Evolutionary conservation across 2,797 vertebrate genomes (phyloP), one percentile per base, ranked within the genome.

Genomic region (Lithobates pipiens): DNA sequence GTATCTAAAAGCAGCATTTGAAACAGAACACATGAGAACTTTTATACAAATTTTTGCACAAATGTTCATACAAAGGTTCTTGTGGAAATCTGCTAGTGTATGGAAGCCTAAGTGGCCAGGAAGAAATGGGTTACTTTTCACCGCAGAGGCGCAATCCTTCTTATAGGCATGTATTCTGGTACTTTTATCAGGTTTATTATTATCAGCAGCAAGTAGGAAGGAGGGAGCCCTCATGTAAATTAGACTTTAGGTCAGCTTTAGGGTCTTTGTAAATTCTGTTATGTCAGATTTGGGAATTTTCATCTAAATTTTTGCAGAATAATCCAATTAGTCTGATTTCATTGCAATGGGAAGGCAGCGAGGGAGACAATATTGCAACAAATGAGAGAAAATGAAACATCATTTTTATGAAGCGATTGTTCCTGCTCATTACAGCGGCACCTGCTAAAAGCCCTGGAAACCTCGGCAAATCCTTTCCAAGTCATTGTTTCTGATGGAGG

Each of bases 381-480:
- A 84, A 84, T 79, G 36, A 78, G 73, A 39, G 54, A 63, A 78
- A 79, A 68, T 81, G 68, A 81, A 69, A 73, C 79, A 25, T 74
- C 65, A 82, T 63, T 63, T 57, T 79, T 79, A 39, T 25, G 54
- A 82, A 76, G 74, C 54, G 42, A n/a, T 36, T 16, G 15, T 72
- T 78, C 32, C 21, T 42, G 32, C 69, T 78, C 42, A 57, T 79
- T 83, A 74, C 27, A 10, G 44, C 54, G 23, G n/a, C 71, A 75
- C 70, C 61, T 75, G 77, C 70, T 50, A 15, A 72, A 85, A 3
- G 7, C 65, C 11, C n/a, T 25, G 65, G 13, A 61, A 67, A 27
- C 27, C 18, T 77, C n/a, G 9, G 46, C 79, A 39, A 70, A 61
- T 32, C 54, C 18, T 77, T 77, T 67, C 32, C 76, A 74, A 42